phyloP scores from a whole-genome alignment of 1,140 invertebrate genomes.

The Brachionus rotundiformis region DNA sequence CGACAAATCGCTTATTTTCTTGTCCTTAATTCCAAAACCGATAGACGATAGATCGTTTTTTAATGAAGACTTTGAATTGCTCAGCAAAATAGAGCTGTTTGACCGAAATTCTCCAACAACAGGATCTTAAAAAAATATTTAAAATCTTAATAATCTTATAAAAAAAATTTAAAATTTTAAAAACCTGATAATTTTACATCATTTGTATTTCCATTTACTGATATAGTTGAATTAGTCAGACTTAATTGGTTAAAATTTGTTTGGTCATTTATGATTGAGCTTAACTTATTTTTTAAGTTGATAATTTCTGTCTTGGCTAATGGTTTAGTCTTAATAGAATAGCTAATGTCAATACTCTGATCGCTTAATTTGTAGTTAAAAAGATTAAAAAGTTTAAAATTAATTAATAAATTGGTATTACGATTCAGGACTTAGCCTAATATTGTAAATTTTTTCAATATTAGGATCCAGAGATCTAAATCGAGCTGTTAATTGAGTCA shows the following conservation, averaged over 20 bases:
- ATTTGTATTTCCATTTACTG: not conserved
- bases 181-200: not conserved
- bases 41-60: not conserved
- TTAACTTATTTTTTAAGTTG: not conserved
- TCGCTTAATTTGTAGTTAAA: not conserved
- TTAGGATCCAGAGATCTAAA: slow-evolving; percentile 6
- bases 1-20: not conserved
- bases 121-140: slow-evolving; percentile 12
- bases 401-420: no score
- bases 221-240: slow-evolving; percentile 1
- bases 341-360: not conserved
- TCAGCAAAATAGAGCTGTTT: not conserved
- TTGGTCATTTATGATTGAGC: not conserved
- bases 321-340: slow-evolving; percentile 15
- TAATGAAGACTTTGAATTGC: slow-evolving; percentile 13
- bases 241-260: not conserved
- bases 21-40: not conserved
- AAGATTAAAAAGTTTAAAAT: no score
- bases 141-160: not conserved
- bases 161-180: no score
- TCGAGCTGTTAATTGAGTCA: not conserved
- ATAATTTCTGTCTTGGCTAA: not conserved
- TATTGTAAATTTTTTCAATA: slow-evolving; percentile 25
- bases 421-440: not conserved
- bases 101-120: not conserved